Conservation (phyloP, 2,888 invertebrate genomes). For the Chironomus tentans region DNA sequence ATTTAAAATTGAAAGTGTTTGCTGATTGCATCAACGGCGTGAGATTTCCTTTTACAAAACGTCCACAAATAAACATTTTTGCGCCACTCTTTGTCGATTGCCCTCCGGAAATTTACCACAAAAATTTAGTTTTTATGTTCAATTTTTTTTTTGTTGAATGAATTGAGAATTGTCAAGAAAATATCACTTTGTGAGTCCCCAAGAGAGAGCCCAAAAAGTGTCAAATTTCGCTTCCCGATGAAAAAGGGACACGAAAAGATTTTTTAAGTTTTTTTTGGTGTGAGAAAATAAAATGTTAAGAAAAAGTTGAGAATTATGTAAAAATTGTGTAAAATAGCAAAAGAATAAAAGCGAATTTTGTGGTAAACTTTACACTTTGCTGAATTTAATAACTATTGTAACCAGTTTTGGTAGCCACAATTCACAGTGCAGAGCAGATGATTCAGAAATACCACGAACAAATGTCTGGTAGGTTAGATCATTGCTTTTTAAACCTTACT, state of each 20-base stretch:
- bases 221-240: neutral
- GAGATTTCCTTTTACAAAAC: neutral
- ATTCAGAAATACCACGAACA: no score
- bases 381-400: no score
- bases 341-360: no score
- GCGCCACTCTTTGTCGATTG: neutral
- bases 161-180: neutral
- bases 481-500: no score
- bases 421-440: no score
- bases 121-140: no score
- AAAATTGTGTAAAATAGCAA: no score
- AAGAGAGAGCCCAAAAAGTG: neutral
- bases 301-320: no score
- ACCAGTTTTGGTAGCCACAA: no score
- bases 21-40: neutral
- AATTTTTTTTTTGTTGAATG: no score
- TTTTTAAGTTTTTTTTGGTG: neutral
- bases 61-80: neutral
- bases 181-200: neutral
- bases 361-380: no score
- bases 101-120: neutral
- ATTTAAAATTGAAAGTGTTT: neutral
- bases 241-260: neutral
- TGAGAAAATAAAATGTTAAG: neutral
- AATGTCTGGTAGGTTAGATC: no score